These are phyloP conservation scores for Drosophila sp. DNA, from an alignment of 1,140 invertebrate species.

Conservation along the genomic window DNA sequence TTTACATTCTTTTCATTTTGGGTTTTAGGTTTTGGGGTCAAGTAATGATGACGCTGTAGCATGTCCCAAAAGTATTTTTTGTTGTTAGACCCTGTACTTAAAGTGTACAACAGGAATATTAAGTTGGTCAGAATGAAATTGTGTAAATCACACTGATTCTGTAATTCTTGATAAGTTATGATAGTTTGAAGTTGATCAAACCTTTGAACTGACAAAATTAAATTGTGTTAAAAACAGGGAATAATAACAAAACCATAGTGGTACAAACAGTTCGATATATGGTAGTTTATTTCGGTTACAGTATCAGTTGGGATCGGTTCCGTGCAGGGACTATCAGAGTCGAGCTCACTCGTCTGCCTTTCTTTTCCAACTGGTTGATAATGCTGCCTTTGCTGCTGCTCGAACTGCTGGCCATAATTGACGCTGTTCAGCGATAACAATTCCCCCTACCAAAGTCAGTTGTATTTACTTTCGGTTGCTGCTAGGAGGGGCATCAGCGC, in stretches of 20 bases:
- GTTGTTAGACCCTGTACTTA: slow-evolving; percentile 12
- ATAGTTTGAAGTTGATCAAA: too few species aligned
- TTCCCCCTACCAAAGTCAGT: slow-evolving; percentile 13
- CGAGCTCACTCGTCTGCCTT: background rate
- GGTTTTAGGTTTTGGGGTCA: slow-evolving; percentile 70
- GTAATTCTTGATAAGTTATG: too few species aligned
- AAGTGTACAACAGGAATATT: too few species aligned
- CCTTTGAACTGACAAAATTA: too few species aligned
- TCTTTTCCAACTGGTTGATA: slow-evolving; percentile 41
- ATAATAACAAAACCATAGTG: too few species aligned
- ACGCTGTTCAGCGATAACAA: slow-evolving; percentile 53
- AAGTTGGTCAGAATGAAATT: too few species aligned
- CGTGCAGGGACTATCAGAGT: too few species aligned
- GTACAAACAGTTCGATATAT: too few species aligned
- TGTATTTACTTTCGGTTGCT: slow-evolving; percentile 35
- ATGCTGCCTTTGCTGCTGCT: slow-evolving; percentile 44
- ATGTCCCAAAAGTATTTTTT: slow-evolving; percentile 45
- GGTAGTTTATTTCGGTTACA: too few species aligned
- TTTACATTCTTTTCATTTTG: slow-evolving; percentile 43
- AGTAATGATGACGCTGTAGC: slow-evolving; percentile 65
- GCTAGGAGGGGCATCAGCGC: background rate
- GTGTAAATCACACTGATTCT: too few species aligned
- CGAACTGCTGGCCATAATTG: slow-evolving; percentile 53
- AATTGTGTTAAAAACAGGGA: too few species aligned
- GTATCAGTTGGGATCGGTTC: too few species aligned